Percentiles rank a stretch among this genome's conserved stretches.
Conservation (phyloP, 1,140 invertebrate genomes). For the Aphidius gifuensis region DNA sequence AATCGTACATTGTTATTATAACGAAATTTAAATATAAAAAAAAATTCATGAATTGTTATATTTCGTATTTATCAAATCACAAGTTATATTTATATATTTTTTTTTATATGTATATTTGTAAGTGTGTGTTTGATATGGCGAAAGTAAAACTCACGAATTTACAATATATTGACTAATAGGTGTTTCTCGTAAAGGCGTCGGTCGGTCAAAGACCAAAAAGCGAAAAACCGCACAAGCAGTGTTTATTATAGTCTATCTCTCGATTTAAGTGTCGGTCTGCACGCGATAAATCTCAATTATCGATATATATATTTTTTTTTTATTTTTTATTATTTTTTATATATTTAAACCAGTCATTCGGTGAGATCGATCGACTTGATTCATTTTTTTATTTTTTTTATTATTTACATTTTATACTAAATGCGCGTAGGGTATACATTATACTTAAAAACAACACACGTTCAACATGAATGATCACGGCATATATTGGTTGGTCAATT, state of each 20-base stretch:
- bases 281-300: constrained; percentile 33
- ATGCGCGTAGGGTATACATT: neutral
- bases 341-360: too few relatives aligned
- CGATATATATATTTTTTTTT: constrained; percentile 16
- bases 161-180: constrained; percentile 14
- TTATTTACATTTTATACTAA: too few relatives aligned
- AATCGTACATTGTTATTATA: too few relatives aligned
- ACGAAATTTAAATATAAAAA: too few relatives aligned
- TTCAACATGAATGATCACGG: constrained; percentile 7
- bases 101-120: too few relatives aligned
- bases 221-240: neutral
- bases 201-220: constrained; percentile 5
- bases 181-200: constrained; percentile 7
- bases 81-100: too few relatives aligned
- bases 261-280: constrained; percentile 22
- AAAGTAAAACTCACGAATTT: constrained; percentile 18
- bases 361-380: too few relatives aligned
- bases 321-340: neutral
- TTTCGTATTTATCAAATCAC: too few relatives aligned
- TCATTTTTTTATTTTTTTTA: too few relatives aligned
- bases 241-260: constrained; percentile 8
- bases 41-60: too few relatives aligned
- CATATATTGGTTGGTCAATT: too few relatives aligned
- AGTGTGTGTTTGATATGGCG: neutral
- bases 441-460: constrained; percentile 9